These are phyloP conservation scores for Helleia helle DNA, from an alignment of 2,888 invertebrate genomes.

Conservation along the genomic window DNA sequence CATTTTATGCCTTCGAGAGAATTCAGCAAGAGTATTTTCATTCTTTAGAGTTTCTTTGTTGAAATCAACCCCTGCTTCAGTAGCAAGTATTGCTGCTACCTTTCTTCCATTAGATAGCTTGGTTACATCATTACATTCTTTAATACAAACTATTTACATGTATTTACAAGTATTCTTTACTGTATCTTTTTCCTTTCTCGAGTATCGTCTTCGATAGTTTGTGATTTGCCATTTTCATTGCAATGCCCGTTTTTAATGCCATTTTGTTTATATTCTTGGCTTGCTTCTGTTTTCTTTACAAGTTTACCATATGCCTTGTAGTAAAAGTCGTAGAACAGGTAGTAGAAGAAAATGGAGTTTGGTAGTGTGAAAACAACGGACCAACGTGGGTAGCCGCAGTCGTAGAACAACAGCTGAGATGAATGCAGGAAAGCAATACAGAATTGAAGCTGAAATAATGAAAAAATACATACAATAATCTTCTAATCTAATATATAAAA, in stretches of 20 bases:
- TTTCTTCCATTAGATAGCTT: too few relatives aligned
- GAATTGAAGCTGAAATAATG: constrained; percentile 86
- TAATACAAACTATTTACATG: constrained; percentile 7
- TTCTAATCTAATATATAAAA: too few relatives aligned
- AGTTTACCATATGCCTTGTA: constrained; percentile 79
- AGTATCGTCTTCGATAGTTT: constrained; percentile 7
- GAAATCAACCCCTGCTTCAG: too few relatives aligned
- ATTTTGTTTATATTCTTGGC: constrained; percentile 26
- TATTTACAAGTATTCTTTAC: background rate
- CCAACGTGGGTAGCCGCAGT: constrained; percentile 92
- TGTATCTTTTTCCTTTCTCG: constrained; percentile 4
- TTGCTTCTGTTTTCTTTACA: constrained; percentile 30
- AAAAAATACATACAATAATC: too few relatives aligned
- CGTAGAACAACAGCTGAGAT: constrained; percentile 86
- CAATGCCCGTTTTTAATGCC: constrained; percentile 26
- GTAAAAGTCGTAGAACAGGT: constrained; percentile 94
- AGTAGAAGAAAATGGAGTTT: constrained; percentile 94
- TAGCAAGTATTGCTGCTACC: too few relatives aligned
- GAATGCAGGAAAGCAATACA: constrained; percentile 90
- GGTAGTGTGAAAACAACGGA: constrained; percentile 87
- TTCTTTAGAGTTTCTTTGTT: too few relatives aligned
- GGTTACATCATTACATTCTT: background rate
- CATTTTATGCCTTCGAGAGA: too few relatives aligned
- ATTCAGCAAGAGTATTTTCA: too few relatives aligned
- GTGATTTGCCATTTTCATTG: constrained; percentile 23